Evolutionary conservation across 2,797 vertebrate genomes (phyloP), one percentile per base, ranked within the genome.

Genomic region (Orestias chungarensis): DNA sequence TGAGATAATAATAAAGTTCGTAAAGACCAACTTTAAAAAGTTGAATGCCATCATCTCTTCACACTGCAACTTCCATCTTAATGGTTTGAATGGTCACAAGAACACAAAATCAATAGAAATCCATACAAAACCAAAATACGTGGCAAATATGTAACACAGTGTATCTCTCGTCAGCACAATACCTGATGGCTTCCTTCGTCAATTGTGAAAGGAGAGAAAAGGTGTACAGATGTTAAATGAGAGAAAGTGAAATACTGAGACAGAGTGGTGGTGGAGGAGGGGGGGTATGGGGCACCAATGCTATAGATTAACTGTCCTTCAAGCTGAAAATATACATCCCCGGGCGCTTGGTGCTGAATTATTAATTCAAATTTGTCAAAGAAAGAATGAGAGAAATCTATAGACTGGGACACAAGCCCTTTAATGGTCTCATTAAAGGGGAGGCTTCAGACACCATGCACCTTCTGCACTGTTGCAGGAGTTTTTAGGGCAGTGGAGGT

Each of bases 291-390:
- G 72, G 66, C 68, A 70, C 82, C 85, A 86, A 89, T 87, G 75
- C 89, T 96, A 95, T 95, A 93, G 95, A 96, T 96, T 96, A 95
- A 91, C 95, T 95, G 95, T 95, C 95, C 94, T 95, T 95, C 93
- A 93, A 90, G 92, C 89, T 90, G 88, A 94, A 95, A 95, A 94
- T 94, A 94, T 94, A 93, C 92, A 94, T 95, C 95, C 94, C 93
- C 86, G 89, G 93, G 94, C 93, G 68, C 86, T 85, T 84, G 87
- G 78, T 86, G 83, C 91, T 96, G 93, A 96, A 96, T 96, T 95
- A 96, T 96, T 96, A 93, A 96, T 95, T 95, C 90, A 95, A 93
- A 94, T 95, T 94, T 95, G 93, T 94, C 91, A 93, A 84, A 89
- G 80, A 91, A 88, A 91, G 90, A 90, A 93, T 92, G 91, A 94